Evolutionary conservation across 2,888 invertebrate genomes (phyloP).

Genomic region (Conistra vaccinii): DNA sequence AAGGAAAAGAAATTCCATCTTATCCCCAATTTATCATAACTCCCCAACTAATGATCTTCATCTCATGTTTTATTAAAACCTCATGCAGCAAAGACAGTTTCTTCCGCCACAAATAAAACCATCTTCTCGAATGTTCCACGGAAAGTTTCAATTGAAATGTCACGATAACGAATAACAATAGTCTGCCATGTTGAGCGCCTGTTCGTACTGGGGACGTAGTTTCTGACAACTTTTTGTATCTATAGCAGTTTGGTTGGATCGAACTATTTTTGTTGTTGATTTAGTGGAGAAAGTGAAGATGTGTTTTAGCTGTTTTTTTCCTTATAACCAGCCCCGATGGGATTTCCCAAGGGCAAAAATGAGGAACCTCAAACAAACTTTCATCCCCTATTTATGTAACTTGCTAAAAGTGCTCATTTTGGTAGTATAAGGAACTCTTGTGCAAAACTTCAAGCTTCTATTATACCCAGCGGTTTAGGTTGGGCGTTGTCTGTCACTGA

Average conservation of each 20-base stretch:
- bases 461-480: no score
- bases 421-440: no score
- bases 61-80: conserved; percentile 64
- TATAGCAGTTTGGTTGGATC: conserved; percentile 27
- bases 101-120: conserved; percentile 53
- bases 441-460: no score
- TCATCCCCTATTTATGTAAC: no score
- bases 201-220: conserved; percentile 47
- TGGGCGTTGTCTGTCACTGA: no score
- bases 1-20: background rate
- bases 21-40: conserved; percentile 22
- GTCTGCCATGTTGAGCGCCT: conserved; percentile 51
- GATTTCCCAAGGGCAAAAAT: no score
- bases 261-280: conserved; percentile 52
- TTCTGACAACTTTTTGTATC: conserved; percentile 56
- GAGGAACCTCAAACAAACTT: no score
- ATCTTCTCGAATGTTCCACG: conserved; percentile 59
- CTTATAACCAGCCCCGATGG: background rate
- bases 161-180: conserved; percentile 75
- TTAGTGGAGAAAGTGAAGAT: conserved; percentile 18
- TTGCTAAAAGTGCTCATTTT: no score
- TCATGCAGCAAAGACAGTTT: conserved; percentile 55
- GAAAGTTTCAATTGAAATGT: conserved; percentile 78
- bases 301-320: conserved; percentile 11
- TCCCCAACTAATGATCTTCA: conserved; percentile 44